Evolutionary conservation across 2,797 vertebrate genomes (phyloP), one percentile per base, ranked within the genome.

Genomic region (Yasuhikotakia modesta): DNA sequence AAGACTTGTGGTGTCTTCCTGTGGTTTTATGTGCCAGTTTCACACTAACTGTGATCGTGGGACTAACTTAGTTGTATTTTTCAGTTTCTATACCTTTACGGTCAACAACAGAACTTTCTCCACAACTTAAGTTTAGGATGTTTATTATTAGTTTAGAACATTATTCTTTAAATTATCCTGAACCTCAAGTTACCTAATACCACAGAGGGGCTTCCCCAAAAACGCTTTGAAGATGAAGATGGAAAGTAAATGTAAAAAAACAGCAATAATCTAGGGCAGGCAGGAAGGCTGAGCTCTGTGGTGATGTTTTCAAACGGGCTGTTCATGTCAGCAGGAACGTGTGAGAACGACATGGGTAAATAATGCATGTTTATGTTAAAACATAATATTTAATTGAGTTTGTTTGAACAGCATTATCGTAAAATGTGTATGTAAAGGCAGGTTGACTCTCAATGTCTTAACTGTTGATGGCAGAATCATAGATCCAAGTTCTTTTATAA

Each of bases 171-270:
- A 61, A 50, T 77, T 61, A 69, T 10, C 7, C 65, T 35, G 2
- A 24, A 22, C 32, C 19, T 69, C 10, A 63, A 4, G 61, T 57
- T 64, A 63, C 10, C 35, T 45, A 60, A 69, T 52, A 35, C 55
- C 12, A 21, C 30, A 39, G 21, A 75, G 81, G 81, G 83, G 32
- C 45, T 91, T 87, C 83, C 91, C 89, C 83, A 32, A 4, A 22
- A 50, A 50, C 52, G 52, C 24, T 83, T 86, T 85, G 80, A 73
- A 80, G 67, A 57, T 53, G 27, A 53, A 80, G 21, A 83, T 86
- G 89, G 85, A 91, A 91, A 90, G 77, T 22, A 78, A 84, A 2
- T 7, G 12, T 24, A 19, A 76, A 19, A 50, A 86, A 85, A n/a
- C n/a, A 80, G 84, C 2, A 68, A 24, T 80, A 73, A 84, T 63